These are phyloP conservation scores for Ctenicera cuprea DNA, from an alignment of 2,888 invertebrate genomes.

Conservation along the genomic window DNA sequence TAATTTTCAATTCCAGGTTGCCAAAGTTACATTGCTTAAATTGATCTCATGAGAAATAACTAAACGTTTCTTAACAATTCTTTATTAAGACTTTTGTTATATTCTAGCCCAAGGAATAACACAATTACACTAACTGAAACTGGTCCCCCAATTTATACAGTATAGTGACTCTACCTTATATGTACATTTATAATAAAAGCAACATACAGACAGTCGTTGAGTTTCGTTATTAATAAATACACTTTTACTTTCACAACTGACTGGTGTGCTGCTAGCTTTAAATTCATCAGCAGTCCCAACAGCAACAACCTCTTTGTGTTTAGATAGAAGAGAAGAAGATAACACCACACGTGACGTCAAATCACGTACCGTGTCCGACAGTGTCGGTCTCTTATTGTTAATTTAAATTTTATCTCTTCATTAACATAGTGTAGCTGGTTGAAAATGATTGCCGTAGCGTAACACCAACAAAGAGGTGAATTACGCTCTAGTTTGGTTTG, in stretches of 20 bases:
- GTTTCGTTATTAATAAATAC: neutral
- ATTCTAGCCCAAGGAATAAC: no score
- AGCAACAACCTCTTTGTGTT: conserved; percentile 14
- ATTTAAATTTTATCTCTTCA: conserved; percentile 52
- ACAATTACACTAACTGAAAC: no score
- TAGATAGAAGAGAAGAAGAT: conserved; percentile 37
- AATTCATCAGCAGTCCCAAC: neutral
- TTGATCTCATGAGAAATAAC: no score
- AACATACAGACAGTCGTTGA: neutral
- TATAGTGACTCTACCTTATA: no score
- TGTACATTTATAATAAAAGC: no score
- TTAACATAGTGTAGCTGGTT: conserved; percentile 45
- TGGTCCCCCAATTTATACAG: no score
- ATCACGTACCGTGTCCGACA: conserved; percentile 43
- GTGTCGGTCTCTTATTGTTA: conserved; percentile 50
- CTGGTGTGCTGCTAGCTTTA: neutral
- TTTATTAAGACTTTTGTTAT: no score
- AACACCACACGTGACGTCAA: conserved; percentile 44
- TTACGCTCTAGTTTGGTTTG: conserved; percentile 38
- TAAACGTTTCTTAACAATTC: no score
- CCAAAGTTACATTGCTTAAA: no score
- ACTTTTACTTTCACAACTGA: conserved; percentile 1
- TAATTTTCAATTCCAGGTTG: no score
- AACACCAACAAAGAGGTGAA: conserved; percentile 48
- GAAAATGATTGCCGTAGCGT: conserved; percentile 43